Percentiles rank a stretch among this genome's conserved stretches.
phyloP scores from a whole-genome alignment of 2,888 invertebrate genomes.

The Tetranychus piercei region DNA sequence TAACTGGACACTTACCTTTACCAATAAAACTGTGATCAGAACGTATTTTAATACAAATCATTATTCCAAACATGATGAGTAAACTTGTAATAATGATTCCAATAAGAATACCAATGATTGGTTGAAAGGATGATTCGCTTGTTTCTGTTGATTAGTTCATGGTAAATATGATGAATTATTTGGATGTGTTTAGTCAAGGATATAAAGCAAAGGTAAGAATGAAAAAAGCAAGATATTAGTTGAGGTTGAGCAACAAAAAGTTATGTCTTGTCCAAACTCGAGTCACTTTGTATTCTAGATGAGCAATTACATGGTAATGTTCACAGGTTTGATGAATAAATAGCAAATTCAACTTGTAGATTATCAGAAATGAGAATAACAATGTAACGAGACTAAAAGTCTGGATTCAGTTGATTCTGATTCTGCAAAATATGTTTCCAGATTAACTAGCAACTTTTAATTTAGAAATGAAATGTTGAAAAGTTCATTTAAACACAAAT shows the following conservation, averaged over 20 bases:
- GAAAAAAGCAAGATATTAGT: neutral
- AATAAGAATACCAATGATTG: constrained; percentile 20
- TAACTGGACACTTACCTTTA: neutral
- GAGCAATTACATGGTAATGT: too few relatives aligned
- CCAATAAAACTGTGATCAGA: neutral
- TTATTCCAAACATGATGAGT: constrained; percentile 13
- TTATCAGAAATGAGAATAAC: too few relatives aligned
- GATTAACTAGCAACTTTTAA: too few relatives aligned
- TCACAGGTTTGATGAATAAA: too few relatives aligned
- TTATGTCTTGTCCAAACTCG: too few relatives aligned
- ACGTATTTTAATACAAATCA: constrained; percentile 16
- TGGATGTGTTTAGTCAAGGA: neutral
- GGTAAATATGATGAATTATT: neutral
- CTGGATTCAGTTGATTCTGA: too few relatives aligned
- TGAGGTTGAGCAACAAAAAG: neutral
- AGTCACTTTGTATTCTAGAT: too few relatives aligned
- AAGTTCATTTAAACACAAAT: too few relatives aligned
- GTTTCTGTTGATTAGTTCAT: neutral
- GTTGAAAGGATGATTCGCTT: constrained; percentile 6
- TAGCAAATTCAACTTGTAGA: too few relatives aligned
- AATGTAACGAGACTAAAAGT: too few relatives aligned
- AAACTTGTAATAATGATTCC: constrained; percentile 19
- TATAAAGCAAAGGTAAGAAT: neutral
- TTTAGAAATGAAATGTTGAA: too few relatives aligned
- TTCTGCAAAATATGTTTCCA: too few relatives aligned